These are phyloP conservation scores for Leptopilina myrica DNA, from an alignment of 2,888 invertebrate genomes.

Conservation along the genomic window DNA sequence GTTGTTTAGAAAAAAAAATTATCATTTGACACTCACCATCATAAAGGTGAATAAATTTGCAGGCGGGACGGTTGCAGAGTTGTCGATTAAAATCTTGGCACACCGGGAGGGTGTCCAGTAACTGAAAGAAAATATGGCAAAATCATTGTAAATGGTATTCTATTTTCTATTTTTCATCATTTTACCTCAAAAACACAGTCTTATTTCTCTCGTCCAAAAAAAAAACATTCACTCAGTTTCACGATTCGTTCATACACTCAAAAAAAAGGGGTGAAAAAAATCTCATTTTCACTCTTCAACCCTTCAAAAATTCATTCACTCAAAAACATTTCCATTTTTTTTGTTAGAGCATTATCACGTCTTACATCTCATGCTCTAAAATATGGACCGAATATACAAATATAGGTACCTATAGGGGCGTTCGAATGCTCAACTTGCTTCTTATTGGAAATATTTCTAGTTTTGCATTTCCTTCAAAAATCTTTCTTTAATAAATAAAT, in stretches of 20 bases:
- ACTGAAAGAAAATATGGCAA: conserved; percentile 84
- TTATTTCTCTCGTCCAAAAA: conserved; percentile 16
- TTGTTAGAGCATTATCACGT: conserved; percentile 74
- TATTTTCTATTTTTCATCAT: conserved; percentile 43
- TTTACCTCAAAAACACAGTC: conserved; percentile 56
- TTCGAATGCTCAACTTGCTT: conserved; percentile 65
- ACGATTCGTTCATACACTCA: conserved; percentile 44
- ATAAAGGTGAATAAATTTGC: conserved; percentile 98
- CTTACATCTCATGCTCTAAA: conserved; percentile 73
- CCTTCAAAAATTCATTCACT: conserved; percentile 46
- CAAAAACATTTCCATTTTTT: conserved; percentile 58
- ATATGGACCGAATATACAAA: conserved; percentile 41
- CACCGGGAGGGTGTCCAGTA: conserved; percentile 99
- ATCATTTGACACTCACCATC: conserved; percentile 85
- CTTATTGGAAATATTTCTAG: not conserved
- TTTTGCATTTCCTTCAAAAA: too few relatives aligned
- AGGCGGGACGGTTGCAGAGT: conserved; percentile 96
- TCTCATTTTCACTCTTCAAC: conserved; percentile 44
- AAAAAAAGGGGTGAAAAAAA: not conserved
- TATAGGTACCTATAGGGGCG: conserved; percentile 68
- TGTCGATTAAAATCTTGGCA: conserved; percentile 99
- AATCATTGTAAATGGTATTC: conserved; percentile 64
- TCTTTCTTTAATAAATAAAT: not conserved
- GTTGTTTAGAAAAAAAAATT: too few relatives aligned
- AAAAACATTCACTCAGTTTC: conserved; percentile 44